Evolutionary conservation across 2,797 vertebrate genomes (phyloP).

Genomic region (Acanthornis magna): DNA sequence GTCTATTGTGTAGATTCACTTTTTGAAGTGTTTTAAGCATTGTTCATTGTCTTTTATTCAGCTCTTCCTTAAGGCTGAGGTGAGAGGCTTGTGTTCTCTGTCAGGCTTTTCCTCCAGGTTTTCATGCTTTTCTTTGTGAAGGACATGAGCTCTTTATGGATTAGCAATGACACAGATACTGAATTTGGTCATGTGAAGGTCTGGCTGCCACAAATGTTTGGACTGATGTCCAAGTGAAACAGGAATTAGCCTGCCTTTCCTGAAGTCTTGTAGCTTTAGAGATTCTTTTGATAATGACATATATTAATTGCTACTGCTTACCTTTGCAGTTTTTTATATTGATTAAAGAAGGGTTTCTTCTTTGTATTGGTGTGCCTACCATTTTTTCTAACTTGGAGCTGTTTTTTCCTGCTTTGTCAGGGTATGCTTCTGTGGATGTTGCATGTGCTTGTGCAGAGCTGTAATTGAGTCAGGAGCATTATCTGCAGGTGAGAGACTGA

Average conservation of each 20-base stretch:
- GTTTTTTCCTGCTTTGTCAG: neutral
- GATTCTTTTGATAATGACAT: neutral
- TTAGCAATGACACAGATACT: neutral
- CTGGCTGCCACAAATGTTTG: neutral
- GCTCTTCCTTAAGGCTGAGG: neutral
- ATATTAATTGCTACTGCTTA: neutral
- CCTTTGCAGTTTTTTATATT: neutral
- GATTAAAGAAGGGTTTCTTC: neutral
- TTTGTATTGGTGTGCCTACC: neutral
- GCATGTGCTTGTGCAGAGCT: neutral
- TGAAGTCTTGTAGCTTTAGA: neutral
- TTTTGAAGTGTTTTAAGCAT: neutral
- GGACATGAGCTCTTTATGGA: neutral
- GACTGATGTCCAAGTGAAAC: neutral
- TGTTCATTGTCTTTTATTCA: neutral
- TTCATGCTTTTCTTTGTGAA: neutral
- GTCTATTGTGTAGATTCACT: neutral
- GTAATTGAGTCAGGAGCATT: neutral
- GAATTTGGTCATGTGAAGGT: neutral
- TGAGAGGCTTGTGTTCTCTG: neutral
- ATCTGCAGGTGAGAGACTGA: neutral
- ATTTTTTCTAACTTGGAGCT: neutral
- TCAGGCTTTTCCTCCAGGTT: neutral
- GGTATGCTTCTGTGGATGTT: neutral
- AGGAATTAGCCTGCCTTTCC: neutral